phyloP scores from a whole-genome alignment of 2,797 vertebrate species.

The Girardinus metallicus region DNA sequence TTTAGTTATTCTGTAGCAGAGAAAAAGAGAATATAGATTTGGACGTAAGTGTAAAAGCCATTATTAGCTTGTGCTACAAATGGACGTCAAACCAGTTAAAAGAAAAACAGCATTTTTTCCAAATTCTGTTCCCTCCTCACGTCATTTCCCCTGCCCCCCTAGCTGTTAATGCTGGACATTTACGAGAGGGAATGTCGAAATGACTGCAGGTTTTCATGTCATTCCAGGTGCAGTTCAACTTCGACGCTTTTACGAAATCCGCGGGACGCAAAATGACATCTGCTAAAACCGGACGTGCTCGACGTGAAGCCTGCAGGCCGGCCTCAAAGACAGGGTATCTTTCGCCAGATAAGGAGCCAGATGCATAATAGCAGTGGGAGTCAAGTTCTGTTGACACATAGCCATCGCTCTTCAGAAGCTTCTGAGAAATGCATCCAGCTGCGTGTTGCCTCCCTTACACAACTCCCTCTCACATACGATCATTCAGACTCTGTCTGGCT shows the following conservation, averaged over 20 bases:
- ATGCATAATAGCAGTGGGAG: constrained; percentile 25
- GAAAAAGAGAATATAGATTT: constrained; percentile 20
- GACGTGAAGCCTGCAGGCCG: constrained; percentile 15
- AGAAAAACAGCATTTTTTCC: constrained; percentile 42
- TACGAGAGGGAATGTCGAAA: constrained; percentile 36
- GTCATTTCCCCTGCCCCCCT: background rate
- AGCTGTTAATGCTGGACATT: constrained; percentile 29
- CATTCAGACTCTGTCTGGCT: constrained; percentile 54
- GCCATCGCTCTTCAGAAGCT: constrained; percentile 35
- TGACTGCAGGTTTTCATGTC: constrained; percentile 35
- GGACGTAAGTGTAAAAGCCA: constrained; percentile 24
- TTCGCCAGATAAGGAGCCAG: constrained; percentile 36
- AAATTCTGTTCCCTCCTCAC: constrained; percentile 20
- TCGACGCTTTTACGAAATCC: constrained; percentile 50
- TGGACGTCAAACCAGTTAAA: constrained; percentile 38
- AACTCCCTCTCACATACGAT: constrained; percentile 6
- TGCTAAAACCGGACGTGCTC: constrained; percentile 33
- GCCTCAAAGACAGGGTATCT: constrained; percentile 11
- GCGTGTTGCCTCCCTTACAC: constrained; percentile 36
- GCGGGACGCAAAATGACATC: constrained; percentile 45
- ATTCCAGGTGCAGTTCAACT: constrained; percentile 18
- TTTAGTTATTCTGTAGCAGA: constrained; percentile 16
- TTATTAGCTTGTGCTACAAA: constrained; percentile 34
- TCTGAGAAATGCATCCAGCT: constrained; percentile 48
- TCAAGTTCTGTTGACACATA: constrained; percentile 34